Evolutionary conservation across 1,140 invertebrate species (phyloP), one percentile per base, ranked within the genome.

Genomic region (Drosophila prosaltans): DNA sequence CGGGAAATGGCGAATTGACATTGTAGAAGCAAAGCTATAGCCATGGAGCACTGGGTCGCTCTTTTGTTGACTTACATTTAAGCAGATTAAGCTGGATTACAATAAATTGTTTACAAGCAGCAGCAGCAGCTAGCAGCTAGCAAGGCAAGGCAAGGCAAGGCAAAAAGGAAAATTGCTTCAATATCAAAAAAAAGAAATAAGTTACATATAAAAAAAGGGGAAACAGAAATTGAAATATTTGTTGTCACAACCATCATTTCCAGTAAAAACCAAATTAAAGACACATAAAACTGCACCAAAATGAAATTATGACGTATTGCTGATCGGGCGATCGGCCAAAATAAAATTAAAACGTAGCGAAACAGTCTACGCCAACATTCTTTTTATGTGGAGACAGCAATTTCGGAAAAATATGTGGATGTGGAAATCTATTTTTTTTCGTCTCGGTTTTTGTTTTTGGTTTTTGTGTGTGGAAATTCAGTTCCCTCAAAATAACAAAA

Each of bases 41-140:
- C 57, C 60, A 68, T 74, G 73, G 67, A 61, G 72, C 48, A 51
- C 41, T 59, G 71, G 58, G 64, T 74, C 43, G 43, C 32, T 60
- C 58, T 60, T 45, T 48, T 30, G 40, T 43, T 57, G 61, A 75
- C 54, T 65, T 68, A 65, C 39, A 55, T 65, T 75, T 45, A 80
- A 77, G 70, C 80, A 88, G 80, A 88, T 86, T 86, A 88, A 69
- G 72, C 65, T 83, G 83, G 76, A 83, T 86, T 80, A 77, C 75
- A 70, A 72, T 78, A 81, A 86, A 83, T 74, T 74, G 73, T 62
- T 80, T 74, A 69, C 77, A 79, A 63, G 58, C 64, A 65, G 62
- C 26, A 74, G 58, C 36, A 30, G 28, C 28, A 30, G 28, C 28
- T 26, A 69, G 28, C n/a, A n/a, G n/a, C n/a, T n/a, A n/a, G n/a